Conservation (phyloP, 2,113 vertebrate species). For the Aptenodytes patagonicus region DNA sequence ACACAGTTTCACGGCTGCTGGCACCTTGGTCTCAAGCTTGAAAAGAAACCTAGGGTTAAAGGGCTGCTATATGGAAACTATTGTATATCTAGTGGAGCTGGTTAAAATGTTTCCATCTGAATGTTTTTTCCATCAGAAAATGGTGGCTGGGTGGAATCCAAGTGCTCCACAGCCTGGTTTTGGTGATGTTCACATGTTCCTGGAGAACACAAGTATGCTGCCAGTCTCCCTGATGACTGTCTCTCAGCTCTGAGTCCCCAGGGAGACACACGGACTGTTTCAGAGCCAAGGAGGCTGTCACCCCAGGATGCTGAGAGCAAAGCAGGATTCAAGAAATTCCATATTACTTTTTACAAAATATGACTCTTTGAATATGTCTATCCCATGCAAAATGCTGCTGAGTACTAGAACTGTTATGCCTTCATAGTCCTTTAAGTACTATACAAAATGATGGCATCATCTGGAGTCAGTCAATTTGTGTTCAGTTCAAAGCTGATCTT, state of each 20-base stretch:
- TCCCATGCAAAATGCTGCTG: not conserved
- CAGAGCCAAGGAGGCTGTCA: not conserved
- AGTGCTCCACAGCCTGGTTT: not conserved
- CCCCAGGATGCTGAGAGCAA: not conserved
- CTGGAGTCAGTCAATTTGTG: not conserved
- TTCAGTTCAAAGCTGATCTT: not conserved
- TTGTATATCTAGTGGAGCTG: not conserved
- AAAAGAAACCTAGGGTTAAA: not conserved
- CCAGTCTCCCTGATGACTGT: not conserved
- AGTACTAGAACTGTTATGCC: not conserved
- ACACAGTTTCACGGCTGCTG: not conserved
- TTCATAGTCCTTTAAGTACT: not conserved
- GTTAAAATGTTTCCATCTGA: not conserved
- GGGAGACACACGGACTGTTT: not conserved
- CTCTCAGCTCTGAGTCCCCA: not conserved
- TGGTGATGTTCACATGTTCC: not conserved
- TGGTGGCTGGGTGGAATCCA: not conserved
- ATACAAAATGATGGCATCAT: not conserved
- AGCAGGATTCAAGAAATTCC: not conserved
- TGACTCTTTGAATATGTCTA: not conserved
- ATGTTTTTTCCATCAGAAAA: not conserved
- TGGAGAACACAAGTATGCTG: not conserved
- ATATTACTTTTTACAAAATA: not conserved
- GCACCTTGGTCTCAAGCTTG: not conserved
- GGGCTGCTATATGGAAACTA: not conserved